Conservation (phyloP, 2,888 invertebrate genomes). For the Athetis lepigone region DNA sequence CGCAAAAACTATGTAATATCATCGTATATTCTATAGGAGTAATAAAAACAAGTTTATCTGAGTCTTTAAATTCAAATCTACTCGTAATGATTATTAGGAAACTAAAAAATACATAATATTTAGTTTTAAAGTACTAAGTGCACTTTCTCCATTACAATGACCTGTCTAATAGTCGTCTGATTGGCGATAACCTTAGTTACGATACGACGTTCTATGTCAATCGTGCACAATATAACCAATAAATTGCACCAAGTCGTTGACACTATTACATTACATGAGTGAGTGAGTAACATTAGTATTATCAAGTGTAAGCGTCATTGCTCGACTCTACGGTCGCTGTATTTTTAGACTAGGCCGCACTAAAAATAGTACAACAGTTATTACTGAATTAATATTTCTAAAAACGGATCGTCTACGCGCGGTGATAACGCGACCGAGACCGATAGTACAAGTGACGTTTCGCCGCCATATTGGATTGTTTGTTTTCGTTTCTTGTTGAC, state of each 20-base stretch:
- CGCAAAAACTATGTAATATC: neutral
- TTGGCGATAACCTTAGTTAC: slow-evolving; percentile 71
- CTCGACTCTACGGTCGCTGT: slow-evolving; percentile 77
- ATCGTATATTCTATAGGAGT: neutral
- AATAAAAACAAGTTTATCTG: neutral
- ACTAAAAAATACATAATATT: too few species aligned
- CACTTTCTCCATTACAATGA: slow-evolving; percentile 63
- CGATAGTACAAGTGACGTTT: slow-evolving; percentile 83
- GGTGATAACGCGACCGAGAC: slow-evolving; percentile 85
- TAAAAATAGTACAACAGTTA: slow-evolving; percentile 90
- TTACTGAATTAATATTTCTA: slow-evolving; percentile 91
- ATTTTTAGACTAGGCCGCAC: slow-evolving; percentile 90
- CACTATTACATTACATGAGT: slow-evolving; percentile 81
- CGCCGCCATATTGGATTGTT: slow-evolving; percentile 77
- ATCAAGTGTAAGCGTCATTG: slow-evolving; percentile 87
- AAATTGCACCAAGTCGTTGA: slow-evolving; percentile 87
- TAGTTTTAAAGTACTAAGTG: too few species aligned
- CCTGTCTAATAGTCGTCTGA: slow-evolving; percentile 71
- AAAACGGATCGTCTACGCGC: slow-evolving; percentile 89
- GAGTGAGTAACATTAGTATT: slow-evolving; percentile 87
- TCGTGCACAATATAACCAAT: slow-evolving; percentile 77
- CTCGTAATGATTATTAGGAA: neutral
- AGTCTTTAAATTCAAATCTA: slow-evolving; percentile 4
- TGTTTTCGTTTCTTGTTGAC: slow-evolving; percentile 74
- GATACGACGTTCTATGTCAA: slow-evolving; percentile 65